Conservation (phyloP, 2,888 invertebrate species). For the Phanerotoma sp. region DNA sequence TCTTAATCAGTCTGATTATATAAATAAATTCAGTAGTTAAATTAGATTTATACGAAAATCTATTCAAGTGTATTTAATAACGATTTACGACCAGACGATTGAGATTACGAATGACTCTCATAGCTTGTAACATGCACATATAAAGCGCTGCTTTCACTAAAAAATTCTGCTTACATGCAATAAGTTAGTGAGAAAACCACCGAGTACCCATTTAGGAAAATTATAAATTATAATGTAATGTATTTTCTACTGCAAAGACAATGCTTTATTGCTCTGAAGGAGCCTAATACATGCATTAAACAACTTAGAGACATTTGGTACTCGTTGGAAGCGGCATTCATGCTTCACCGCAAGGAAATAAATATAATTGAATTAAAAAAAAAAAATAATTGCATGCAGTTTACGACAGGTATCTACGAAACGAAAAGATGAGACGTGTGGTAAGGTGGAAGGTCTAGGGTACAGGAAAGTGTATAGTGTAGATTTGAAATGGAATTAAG, state of each 20-base stretch:
- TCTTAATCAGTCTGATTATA: no score
- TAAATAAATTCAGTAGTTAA: no score
- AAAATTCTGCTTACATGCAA: conserved; percentile 10
- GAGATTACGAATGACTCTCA: conserved; percentile 26
- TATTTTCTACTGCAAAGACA: conserved; percentile 22
- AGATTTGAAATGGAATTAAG: conserved; percentile 12
- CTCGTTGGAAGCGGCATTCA: conserved; percentile 23
- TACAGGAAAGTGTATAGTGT: conserved; percentile 13
- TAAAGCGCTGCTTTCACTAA: conserved; percentile 34
- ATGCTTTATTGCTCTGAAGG: conserved; percentile 20
- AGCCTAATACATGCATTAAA: conserved; percentile 24
- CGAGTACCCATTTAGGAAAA: conserved; percentile 26
- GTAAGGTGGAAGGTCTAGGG: conserved; percentile 28
- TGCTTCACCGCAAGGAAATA: conserved; percentile 25
- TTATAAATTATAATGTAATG: background rate
- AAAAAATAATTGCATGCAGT: conserved; percentile 36
- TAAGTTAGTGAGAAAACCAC: conserved; percentile 23
- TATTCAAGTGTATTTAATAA: no score
- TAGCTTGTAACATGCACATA: conserved; percentile 33
- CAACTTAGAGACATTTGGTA: conserved; percentile 18
- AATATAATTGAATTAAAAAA: conserved; percentile 10
- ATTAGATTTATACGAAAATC: no score
- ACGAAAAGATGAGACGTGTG: conserved; percentile 47
- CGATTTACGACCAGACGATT: conserved; percentile 30
- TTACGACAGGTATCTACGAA: conserved; percentile 40